These are phyloP conservation scores for Ceraclea dissimilis DNA, from an alignment of 2,888 invertebrate genomes.

Conservation along the genomic window DNA sequence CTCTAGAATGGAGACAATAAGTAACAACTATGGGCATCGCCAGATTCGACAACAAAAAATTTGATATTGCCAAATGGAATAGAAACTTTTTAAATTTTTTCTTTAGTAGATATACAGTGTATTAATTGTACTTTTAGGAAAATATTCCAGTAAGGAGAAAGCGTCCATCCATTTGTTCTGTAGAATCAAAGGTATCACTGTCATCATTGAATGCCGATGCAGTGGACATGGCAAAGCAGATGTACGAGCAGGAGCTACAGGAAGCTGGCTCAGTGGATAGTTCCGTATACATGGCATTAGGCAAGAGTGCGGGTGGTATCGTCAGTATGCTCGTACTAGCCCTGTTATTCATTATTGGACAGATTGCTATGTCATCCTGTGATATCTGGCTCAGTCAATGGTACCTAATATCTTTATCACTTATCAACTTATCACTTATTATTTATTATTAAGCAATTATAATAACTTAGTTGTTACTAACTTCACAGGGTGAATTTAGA, in stretches of 20 bases:
- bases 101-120: no score
- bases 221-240: slow-evolving; percentile 1
- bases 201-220: slow-evolving; percentile 1
- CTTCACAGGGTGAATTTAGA: slow-evolving; percentile 49
- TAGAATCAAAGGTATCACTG: background rate
- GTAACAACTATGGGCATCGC: no score
- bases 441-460: no score
- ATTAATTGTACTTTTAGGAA: background rate
- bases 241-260: slow-evolving; percentile 29
- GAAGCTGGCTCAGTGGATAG: slow-evolving; percentile 42
- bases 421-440: background rate
- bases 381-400: slow-evolving; percentile 57
- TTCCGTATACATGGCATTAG: slow-evolving; percentile 47
- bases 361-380: slow-evolving; percentile 52
- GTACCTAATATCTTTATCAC: slow-evolving; percentile 28
- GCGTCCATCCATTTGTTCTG: slow-evolving; percentile 12
- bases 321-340: slow-evolving; percentile 44
- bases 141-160: background rate
- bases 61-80: no score
- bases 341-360: slow-evolving; percentile 46
- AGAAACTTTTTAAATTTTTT: no score
- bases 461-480: no score
- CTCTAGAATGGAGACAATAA: no score
- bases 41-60: no score
- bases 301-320: slow-evolving; percentile 49